Evolutionary conservation across 2,113 vertebrate genomes (phyloP).

Genomic region (Tragelaphus scriptus): DNA sequence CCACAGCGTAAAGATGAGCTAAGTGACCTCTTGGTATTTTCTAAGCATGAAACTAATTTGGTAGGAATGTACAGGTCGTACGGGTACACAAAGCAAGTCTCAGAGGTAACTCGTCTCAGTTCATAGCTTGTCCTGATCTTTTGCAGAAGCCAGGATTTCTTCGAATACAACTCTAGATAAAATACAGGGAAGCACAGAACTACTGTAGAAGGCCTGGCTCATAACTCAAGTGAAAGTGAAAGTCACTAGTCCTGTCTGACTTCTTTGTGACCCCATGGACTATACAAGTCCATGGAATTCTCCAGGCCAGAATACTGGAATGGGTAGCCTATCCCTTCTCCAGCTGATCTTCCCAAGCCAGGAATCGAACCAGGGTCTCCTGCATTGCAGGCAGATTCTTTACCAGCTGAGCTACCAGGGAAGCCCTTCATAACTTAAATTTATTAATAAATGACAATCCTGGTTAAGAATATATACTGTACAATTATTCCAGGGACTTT

Average conservation of each 20-base stretch:
- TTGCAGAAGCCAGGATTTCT: not conserved
- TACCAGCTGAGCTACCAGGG: not conserved
- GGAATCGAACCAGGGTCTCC: not conserved
- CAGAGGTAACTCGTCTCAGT: not conserved
- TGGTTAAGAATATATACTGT: not conserved
- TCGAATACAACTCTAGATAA: not conserved
- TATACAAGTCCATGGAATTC: not conserved
- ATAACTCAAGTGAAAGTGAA: not conserved
- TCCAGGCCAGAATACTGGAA: not conserved
- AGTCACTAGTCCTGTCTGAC: not conserved
- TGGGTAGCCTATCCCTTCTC: not conserved
- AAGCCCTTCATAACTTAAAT: not conserved
- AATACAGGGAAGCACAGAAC: not conserved
- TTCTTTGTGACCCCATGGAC: not conserved
- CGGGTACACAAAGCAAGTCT: not conserved
- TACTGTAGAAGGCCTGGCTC: not conserved
- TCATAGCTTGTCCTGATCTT: not conserved
- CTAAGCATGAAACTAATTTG: not conserved
- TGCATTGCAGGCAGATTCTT: not conserved
- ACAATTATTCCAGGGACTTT: not conserved
- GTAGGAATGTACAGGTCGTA: not conserved
- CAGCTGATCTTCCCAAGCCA: not conserved
- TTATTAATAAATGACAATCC: not conserved
- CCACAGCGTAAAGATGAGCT: not conserved
- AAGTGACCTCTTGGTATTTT: constrained; percentile 40